Evolutionary conservation across 2,113 vertebrate species (phyloP).

Genomic region (Lophura nycthemera): DNA sequence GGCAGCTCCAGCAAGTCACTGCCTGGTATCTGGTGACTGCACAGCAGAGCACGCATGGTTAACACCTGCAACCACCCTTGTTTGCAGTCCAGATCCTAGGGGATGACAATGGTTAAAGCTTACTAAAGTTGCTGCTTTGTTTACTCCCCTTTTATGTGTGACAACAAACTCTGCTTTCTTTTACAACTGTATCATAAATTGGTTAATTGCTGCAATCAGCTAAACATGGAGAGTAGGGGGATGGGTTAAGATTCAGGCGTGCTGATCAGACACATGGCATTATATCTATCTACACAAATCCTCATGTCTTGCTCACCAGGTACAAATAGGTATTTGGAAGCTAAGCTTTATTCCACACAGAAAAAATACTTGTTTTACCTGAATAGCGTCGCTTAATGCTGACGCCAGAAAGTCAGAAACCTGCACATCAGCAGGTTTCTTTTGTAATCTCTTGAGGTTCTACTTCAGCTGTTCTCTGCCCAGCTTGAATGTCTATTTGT

Average conservation of each 20-base stretch:
- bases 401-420: slow-evolving; percentile 67
- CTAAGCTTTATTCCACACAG: slow-evolving; percentile 24
- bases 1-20: fast-evolving
- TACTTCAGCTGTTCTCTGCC: slow-evolving; percentile 62
- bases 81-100: background rate
- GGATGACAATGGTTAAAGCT: background rate
- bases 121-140: background rate
- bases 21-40: background rate
- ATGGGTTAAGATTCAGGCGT: background rate
- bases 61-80: background rate
- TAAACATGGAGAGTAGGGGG: background rate
- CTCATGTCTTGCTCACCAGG: slow-evolving; percentile 23
- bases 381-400: slow-evolving; percentile 63
- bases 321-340: background rate
- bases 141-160: background rate
- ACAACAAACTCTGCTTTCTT: background rate
- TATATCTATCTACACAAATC: background rate
- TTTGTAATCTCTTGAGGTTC: slow-evolving; percentile 70
- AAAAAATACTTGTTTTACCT: slow-evolving; percentile 64
- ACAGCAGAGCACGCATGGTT: fast-evolving
- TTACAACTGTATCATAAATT: background rate
- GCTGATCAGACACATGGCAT: background rate
- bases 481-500: slow-evolving; percentile 63
- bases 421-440: slow-evolving; percentile 71
- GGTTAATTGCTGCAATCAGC: background rate